Conservation (phyloP, 2,113 vertebrate species). For the Laticauda colubrina region DNA sequence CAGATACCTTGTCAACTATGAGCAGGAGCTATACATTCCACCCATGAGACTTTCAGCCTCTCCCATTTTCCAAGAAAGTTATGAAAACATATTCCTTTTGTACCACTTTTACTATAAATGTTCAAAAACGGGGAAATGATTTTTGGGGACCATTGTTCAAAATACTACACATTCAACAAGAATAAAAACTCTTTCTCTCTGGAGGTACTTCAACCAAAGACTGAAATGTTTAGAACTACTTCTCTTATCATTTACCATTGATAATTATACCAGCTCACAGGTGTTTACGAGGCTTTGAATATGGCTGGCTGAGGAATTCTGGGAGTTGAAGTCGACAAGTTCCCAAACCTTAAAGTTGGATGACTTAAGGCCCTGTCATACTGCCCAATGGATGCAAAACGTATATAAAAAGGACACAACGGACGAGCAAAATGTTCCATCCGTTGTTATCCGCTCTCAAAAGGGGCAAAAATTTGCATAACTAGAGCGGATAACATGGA, state of each 20-base stretch:
- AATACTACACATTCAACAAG: background rate
- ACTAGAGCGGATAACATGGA: too few relatives aligned
- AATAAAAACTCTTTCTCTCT: background rate
- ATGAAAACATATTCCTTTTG: background rate
- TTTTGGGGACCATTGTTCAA: background rate
- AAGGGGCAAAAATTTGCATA: too few relatives aligned
- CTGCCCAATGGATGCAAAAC: too few relatives aligned
- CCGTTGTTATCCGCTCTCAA: too few relatives aligned
- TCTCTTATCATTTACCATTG: background rate
- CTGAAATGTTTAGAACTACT: background rate
- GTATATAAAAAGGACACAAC: too few relatives aligned
- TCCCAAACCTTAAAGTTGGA: background rate
- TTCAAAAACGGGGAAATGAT: background rate
- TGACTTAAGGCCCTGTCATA: too few relatives aligned
- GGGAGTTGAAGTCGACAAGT: background rate
- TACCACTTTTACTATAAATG: background rate
- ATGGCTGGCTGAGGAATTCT: background rate
- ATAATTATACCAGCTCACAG: background rate
- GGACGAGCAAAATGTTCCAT: too few relatives aligned
- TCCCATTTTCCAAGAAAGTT: background rate
- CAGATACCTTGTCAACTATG: background rate
- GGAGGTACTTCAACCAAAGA: too few relatives aligned
- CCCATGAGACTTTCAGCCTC: background rate
- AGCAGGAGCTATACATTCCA: background rate
- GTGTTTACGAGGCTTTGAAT: background rate